Evolutionary conservation across 2,797 vertebrate genomes (phyloP).

Genomic region (Bothrops alternatus): DNA sequence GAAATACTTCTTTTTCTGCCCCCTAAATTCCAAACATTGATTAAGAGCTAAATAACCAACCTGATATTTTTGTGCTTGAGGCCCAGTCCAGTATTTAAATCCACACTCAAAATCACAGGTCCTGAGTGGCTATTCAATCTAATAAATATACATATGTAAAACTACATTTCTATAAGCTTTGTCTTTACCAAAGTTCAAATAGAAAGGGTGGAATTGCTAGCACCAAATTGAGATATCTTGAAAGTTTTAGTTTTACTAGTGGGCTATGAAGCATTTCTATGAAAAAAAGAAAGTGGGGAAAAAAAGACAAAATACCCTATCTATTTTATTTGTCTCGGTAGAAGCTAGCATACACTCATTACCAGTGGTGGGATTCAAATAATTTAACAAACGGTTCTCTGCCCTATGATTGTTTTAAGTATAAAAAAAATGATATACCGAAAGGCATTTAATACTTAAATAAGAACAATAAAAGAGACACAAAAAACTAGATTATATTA

Average conservation of each 20-base stretch:
- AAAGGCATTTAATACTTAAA: too few species aligned
- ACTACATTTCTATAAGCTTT: background rate
- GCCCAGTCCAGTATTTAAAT: background rate
- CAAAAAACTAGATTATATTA: too few species aligned
- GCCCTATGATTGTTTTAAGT: too few species aligned
- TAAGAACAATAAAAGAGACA: too few species aligned
- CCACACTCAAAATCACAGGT: background rate
- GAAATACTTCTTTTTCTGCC: background rate
- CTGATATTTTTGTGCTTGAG: background rate
- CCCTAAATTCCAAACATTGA: background rate
- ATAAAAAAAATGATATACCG: too few species aligned
- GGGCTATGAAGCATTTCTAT: background rate
- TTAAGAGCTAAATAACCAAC: background rate
- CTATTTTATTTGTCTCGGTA: background rate
- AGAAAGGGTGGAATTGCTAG: background rate
- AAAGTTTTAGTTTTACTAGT: background rate
- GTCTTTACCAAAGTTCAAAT: background rate
- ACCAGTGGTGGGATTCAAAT: too few species aligned
- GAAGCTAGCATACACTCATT: background rate
- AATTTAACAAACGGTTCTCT: too few species aligned
- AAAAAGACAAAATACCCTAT: background rate
- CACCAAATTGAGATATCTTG: background rate
- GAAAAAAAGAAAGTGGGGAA: background rate
- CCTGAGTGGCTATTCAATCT: background rate
- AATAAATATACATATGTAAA: background rate